These are phyloP conservation scores for Hydropotes inermis DNA, from an alignment of 2,113 vertebrate genomes.

Conservation along the genomic window DNA sequence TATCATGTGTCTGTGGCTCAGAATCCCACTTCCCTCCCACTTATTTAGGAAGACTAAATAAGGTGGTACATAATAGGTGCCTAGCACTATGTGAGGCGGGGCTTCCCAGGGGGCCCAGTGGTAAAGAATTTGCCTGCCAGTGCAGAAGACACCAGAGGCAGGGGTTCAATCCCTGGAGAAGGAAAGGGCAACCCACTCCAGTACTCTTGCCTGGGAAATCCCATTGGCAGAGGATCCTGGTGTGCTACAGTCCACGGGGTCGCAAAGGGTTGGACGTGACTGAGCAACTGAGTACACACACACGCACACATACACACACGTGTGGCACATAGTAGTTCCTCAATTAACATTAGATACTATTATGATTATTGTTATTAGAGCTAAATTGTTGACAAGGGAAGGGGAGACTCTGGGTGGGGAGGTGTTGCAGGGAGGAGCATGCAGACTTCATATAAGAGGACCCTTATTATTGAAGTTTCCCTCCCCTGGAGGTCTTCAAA, in stretches of 20 bases:
- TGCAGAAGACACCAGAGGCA: neutral
- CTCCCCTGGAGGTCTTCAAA: neutral
- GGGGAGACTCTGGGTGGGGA: neutral
- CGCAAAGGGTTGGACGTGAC: neutral
- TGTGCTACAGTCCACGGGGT: neutral
- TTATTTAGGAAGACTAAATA: neutral
- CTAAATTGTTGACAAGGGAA: neutral
- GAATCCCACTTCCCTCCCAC: neutral
- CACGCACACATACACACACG: neutral
- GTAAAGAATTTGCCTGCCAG: neutral
- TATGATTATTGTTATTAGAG: neutral
- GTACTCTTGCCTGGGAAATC: neutral
- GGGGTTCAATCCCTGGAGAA: neutral
- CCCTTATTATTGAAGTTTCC: neutral
- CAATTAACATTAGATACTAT: neutral
- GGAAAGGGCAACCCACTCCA: neutral
- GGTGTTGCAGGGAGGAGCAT: neutral
- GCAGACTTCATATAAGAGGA: neutral
- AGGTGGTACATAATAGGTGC: neutral
- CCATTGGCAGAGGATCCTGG: neutral
- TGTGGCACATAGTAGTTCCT: neutral
- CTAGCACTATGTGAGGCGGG: neutral
- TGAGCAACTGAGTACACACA: neutral
- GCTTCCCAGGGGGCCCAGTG: neutral
- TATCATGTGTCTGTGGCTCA: neutral